Evolutionary conservation across 2,113 vertebrate genomes (phyloP).

Genomic region (Elaphurus davidianus): DNA sequence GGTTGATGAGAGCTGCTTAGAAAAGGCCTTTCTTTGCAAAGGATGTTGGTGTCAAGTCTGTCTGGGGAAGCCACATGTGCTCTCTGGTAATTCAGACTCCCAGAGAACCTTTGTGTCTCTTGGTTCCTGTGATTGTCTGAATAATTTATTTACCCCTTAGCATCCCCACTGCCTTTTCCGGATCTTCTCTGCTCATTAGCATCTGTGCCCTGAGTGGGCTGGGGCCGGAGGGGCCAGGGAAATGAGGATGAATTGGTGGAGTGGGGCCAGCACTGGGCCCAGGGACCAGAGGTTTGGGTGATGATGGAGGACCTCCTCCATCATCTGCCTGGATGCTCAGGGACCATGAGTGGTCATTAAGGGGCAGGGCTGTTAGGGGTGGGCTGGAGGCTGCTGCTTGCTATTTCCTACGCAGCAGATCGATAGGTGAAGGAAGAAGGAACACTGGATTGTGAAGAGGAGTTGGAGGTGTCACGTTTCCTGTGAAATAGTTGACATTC

Average conservation of each 20-base stretch:
- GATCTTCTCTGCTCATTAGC: background rate
- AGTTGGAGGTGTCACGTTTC: background rate
- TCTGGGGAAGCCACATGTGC: background rate
- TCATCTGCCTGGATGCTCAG: background rate
- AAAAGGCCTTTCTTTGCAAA: background rate
- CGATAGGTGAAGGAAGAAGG: background rate
- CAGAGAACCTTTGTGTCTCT: background rate
- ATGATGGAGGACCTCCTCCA: background rate
- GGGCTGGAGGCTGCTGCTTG: background rate
- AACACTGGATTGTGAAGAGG: background rate
- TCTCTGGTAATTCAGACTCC: background rate
- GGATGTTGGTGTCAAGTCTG: background rate
- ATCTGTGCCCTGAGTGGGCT: background rate
- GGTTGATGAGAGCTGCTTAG: background rate
- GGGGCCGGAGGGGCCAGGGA: background rate
- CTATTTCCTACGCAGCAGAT: background rate
- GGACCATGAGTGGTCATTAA: background rate
- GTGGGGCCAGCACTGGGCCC: no score
- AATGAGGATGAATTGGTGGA: background rate
- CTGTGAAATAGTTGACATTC: background rate
- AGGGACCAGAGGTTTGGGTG: background rate
- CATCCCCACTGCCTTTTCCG: background rate
- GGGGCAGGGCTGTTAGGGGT: background rate
- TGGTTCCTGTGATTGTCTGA: background rate
- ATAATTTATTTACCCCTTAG: background rate